Evolutionary conservation across 2,113 vertebrate genomes (phyloP).

Genomic region (Vulpes vulpes): DNA sequence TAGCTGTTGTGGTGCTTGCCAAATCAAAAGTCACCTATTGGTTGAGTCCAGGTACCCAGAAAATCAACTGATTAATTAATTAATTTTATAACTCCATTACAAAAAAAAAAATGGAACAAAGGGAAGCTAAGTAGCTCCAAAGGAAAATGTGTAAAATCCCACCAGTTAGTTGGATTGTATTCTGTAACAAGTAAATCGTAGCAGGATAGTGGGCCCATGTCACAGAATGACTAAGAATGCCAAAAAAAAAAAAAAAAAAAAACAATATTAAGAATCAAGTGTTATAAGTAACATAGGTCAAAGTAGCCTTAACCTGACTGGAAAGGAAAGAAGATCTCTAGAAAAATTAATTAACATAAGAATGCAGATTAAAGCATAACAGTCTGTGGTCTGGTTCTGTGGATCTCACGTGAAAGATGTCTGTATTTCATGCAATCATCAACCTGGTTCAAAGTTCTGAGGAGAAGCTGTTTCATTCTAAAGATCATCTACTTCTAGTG

Average conservation of each 20-base stretch:
- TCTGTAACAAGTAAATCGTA: neutral
- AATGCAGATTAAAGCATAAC: neutral
- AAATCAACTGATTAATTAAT: neutral
- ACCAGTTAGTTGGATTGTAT: neutral
- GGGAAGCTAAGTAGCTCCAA: neutral
- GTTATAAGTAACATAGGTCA: neutral
- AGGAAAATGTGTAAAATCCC: neutral
- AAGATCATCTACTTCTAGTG: neutral
- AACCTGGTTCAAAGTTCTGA: neutral
- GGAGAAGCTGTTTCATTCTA: neutral
- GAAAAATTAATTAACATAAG: neutral
- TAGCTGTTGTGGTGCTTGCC: neutral
- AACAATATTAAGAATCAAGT: neutral
- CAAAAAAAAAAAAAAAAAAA: neutral
- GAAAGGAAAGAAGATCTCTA: neutral
- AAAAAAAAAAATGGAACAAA: neutral
- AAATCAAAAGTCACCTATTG: neutral
- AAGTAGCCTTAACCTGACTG: neutral
- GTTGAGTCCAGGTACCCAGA: neutral
- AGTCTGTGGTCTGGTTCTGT: neutral
- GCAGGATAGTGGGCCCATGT: neutral
- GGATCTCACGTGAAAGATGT: neutral
- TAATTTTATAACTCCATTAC: neutral
- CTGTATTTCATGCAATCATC: neutral
- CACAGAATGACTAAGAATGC: neutral